phyloP scores from a whole-genome alignment of 2,797 vertebrate genomes.

The Lithobates pipiens region DNA sequence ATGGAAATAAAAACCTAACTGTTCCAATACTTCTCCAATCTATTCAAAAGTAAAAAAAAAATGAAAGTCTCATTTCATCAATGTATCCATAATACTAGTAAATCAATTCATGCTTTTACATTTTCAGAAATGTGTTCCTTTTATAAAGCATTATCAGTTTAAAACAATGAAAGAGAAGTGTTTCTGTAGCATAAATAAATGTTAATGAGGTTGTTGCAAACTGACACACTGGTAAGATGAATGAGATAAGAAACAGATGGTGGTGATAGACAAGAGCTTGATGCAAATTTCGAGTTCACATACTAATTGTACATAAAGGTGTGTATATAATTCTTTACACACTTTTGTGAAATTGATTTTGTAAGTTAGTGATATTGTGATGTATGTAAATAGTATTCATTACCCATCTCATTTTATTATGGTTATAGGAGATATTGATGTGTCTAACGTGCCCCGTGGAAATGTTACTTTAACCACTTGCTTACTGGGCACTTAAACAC shows the following conservation, averaged over 20 bases:
- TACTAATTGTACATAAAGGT: background rate
- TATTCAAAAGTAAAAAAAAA: too few relatives aligned
- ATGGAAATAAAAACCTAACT: too few relatives aligned
- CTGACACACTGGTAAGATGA: background rate
- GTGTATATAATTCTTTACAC: background rate
- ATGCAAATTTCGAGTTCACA: background rate
- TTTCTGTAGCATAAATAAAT: background rate
- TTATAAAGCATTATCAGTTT: background rate
- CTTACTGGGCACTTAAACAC: too few relatives aligned
- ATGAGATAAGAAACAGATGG: background rate
- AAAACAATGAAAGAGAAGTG: background rate
- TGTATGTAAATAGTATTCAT: too few relatives aligned
- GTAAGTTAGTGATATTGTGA: too few relatives aligned
- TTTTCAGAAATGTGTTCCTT: background rate
- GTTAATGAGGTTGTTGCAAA: background rate
- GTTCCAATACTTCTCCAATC: too few relatives aligned
- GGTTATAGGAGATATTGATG: too few relatives aligned
- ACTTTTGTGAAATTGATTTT: too few relatives aligned
- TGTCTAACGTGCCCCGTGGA: too few relatives aligned
- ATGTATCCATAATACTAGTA: background rate
- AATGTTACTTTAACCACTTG: too few relatives aligned
- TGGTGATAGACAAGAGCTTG: background rate
- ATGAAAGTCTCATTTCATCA: background rate
- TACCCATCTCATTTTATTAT: too few relatives aligned
- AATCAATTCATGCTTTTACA: background rate